These are phyloP conservation scores for Xestia rhomboidea DNA, from an alignment of 2,888 invertebrate species.

Conservation along the genomic window DNA sequence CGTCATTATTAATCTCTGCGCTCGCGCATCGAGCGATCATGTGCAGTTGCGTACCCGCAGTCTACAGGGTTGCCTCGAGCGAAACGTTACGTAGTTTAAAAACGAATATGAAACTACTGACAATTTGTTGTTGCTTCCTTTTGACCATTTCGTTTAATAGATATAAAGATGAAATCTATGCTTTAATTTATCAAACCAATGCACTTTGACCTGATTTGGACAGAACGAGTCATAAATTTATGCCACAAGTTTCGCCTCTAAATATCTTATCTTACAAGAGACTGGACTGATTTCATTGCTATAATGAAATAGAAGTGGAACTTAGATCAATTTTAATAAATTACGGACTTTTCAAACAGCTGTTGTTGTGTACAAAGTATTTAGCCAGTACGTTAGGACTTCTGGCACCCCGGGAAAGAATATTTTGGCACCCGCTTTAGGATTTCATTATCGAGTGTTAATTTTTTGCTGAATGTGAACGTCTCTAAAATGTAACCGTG, in stretches of 20 bases:
- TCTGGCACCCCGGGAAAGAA: no score
- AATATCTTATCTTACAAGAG: neutral
- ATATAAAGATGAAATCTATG: neutral
- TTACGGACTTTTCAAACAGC: neutral
- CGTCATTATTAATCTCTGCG: conserved; percentile 75
- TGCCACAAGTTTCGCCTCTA: neutral
- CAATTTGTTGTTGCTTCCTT: neutral
- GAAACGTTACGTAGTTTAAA: neutral
- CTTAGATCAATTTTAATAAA: no score
- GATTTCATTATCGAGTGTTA: no score
- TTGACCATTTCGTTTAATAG: neutral
- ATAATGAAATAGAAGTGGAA: neutral
- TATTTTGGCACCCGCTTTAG: no score
- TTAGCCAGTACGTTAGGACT: no score
- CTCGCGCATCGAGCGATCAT: conserved; percentile 64
- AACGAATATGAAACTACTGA: neutral
- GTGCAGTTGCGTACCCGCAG: conserved; percentile 48
- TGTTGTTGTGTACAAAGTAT: neutral
- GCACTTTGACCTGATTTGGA: neutral
- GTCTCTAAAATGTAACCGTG: no score
- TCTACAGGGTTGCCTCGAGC: conserved; percentile 50
- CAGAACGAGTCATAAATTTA: neutral
- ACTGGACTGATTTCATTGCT: neutral
- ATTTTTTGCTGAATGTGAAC: no score
- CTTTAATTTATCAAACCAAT: neutral